These are phyloP conservation scores for Desoria tigrina DNA, from an alignment of 2,888 invertebrate species.

Conservation along the genomic window DNA sequence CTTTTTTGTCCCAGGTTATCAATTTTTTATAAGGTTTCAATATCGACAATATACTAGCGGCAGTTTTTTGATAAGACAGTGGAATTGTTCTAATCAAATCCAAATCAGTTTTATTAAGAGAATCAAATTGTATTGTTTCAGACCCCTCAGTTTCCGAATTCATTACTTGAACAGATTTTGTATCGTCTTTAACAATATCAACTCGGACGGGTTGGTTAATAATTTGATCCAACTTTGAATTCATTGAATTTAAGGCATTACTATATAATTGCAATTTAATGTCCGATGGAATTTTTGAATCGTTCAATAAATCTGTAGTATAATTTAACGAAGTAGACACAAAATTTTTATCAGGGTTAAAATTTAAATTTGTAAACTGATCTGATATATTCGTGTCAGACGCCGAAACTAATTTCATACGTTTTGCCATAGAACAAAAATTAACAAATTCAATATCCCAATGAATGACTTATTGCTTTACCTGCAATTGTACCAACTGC, in stretches of 20 bases:
- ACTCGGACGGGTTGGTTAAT: no score
- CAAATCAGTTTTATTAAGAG: no score
- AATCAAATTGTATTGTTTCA: background rate
- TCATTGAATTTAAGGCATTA: constrained; percentile 12
- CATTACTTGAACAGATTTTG: background rate
- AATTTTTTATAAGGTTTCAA: constrained; percentile 22
- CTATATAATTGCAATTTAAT: constrained; percentile 36
- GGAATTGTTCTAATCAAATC: constrained; percentile 24
- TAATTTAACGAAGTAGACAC: background rate
- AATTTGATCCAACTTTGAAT: constrained; percentile 9
- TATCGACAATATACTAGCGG: constrained; percentile 7
- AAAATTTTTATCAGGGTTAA: background rate
- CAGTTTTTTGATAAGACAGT: constrained; percentile 3
- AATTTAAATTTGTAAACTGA: background rate
- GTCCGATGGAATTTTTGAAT: constrained; percentile 33
- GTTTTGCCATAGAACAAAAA: constrained; percentile 31
- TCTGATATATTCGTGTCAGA: background rate
- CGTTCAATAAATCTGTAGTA: background rate
- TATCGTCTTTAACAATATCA: background rate
- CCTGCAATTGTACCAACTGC: constrained; percentile 26
- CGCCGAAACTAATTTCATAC: constrained; percentile 33
- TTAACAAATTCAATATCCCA: no score
- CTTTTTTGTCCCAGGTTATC: constrained; percentile 28
- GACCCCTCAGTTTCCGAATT: background rate
- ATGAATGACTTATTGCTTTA: constrained; percentile 11